Percentiles rank a stretch among this genome's conserved stretches.
These are phyloP conservation scores for Percina caprodes DNA, from an alignment of 2,113 vertebrate species.

Conservation along the genomic window DNA sequence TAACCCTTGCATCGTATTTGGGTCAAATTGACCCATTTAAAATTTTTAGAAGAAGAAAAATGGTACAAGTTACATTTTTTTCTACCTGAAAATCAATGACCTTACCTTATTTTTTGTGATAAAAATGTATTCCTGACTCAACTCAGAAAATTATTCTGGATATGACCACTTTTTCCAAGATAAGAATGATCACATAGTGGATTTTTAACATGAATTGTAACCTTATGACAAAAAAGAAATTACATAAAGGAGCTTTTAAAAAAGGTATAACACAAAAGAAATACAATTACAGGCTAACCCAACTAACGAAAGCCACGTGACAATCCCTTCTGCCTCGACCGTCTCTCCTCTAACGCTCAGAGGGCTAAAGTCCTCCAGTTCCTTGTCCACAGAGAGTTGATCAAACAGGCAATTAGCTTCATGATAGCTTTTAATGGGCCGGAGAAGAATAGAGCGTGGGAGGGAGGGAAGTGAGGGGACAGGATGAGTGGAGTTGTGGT, in stretches of 20 bases:
- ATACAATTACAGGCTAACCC: not conserved
- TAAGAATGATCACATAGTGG: no score
- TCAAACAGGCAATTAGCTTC: conserved; percentile 81
- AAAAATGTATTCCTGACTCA: no score
- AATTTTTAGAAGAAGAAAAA: no score
- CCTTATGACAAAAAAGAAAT: no score
- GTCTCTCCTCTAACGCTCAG: conserved; percentile 58
- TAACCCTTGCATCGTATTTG: no score
- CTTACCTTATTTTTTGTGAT: no score
- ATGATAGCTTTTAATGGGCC: conserved; percentile 77
- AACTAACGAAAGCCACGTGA: conserved; percentile 2
- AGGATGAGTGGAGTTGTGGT: conserved; percentile 62
- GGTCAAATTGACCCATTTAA: no score
- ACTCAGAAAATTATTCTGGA: no score
- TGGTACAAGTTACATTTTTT: no score
- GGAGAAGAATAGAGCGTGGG: conserved; percentile 62
- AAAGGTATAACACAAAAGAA: not conserved
- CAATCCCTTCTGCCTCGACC: conserved; percentile 34
- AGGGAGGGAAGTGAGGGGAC: conserved; percentile 37
- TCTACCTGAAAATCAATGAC: no score
- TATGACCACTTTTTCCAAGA: no score
- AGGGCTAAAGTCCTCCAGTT: conserved; percentile 76
- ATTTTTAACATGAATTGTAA: no score
- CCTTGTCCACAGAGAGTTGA: conserved; percentile 76
- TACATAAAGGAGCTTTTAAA: not conserved